Conservation (phyloP, 2,888 invertebrate genomes). For the Eledona agricola region DNA sequence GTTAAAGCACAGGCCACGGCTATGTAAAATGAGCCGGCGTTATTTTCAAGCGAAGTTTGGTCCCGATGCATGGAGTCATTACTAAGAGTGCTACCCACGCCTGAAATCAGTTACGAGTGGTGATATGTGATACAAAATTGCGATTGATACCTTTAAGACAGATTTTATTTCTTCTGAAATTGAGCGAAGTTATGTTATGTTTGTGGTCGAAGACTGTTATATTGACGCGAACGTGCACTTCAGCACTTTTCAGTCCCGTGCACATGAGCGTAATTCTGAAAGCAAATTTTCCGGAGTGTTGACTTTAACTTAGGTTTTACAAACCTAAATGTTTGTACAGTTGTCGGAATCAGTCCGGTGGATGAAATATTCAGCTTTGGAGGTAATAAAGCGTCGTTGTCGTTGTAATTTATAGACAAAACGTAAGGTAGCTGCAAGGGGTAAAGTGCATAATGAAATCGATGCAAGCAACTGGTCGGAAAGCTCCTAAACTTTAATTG, state of each 20-base stretch:
- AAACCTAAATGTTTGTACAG: constrained; percentile 77
- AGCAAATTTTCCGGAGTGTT: constrained; percentile 36
- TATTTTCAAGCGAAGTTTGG: constrained; percentile 71
- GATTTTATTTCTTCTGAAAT: constrained; percentile 86
- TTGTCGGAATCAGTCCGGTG: constrained; percentile 80
- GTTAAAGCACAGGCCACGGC: constrained; percentile 85
- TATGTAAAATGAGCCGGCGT: constrained; percentile 77
- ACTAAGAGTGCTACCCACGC: constrained; percentile 65
- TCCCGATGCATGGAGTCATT: constrained; percentile 79
- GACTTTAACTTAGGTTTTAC: constrained; percentile 42
- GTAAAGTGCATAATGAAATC: no score
- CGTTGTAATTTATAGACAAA: constrained; percentile 78
- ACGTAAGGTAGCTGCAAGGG: constrained; percentile 78
- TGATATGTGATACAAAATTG: neutral
- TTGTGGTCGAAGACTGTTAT: constrained; percentile 77
- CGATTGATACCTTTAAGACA: constrained; percentile 76
- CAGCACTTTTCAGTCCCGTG: constrained; percentile 80
- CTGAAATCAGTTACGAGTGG: constrained; percentile 42
- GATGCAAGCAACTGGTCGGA: no score
- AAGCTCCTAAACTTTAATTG: constrained; percentile 1
- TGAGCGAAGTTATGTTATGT: constrained; percentile 76
- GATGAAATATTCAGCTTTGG: constrained; percentile 86
- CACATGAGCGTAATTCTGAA: constrained; percentile 81
- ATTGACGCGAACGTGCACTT: constrained; percentile 82
- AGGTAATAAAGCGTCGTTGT: constrained; percentile 76